Percentiles rank a stretch among this genome's conserved stretches.
Evolutionary conservation across 2,113 vertebrate genomes (phyloP).

Genomic region (Gobius niger): DNA sequence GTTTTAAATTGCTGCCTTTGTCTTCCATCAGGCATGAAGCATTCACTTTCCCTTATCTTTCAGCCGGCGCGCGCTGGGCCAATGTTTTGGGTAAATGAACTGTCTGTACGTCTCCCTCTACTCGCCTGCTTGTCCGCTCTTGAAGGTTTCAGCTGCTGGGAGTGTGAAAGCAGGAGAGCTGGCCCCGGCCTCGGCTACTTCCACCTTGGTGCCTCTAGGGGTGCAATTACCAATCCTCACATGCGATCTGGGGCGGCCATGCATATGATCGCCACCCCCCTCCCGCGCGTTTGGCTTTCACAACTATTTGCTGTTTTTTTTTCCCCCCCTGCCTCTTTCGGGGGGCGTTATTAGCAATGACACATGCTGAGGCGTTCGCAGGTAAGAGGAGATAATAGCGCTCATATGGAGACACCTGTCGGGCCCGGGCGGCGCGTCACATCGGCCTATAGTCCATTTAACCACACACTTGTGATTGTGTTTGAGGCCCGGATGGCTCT

Average conservation of each 20-base stretch:
- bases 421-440: conserved; percentile 66
- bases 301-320: conserved; percentile 45
- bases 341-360: conserved; percentile 66
- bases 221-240: conserved; percentile 79
- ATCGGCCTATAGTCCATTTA: conserved; percentile 67
- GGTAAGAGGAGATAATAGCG: conserved; percentile 70
- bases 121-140: conserved; percentile 63
- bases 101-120: conserved; percentile 71
- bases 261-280: conserved; percentile 67
- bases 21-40: conserved; percentile 77
- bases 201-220: conserved; percentile 74
- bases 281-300: conserved; percentile 58
- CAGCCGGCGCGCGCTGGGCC: conserved; percentile 55
- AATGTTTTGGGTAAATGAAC: conserved; percentile 81
- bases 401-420: conserved; percentile 68
- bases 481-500: conserved; percentile 53
- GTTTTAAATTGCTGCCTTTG: conserved; percentile 82
- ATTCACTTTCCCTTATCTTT: conserved; percentile 74
- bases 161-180: conserved; percentile 46
- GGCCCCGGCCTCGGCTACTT: conserved; percentile 66
- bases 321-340: conserved; percentile 8
- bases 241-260: conserved; percentile 66
- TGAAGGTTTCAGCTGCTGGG: conserved; percentile 71
- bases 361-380: conserved; percentile 56
- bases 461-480: conserved; percentile 38